phyloP scores from a whole-genome alignment of 1,140 invertebrate species.

The Steinernema feltiae region DNA sequence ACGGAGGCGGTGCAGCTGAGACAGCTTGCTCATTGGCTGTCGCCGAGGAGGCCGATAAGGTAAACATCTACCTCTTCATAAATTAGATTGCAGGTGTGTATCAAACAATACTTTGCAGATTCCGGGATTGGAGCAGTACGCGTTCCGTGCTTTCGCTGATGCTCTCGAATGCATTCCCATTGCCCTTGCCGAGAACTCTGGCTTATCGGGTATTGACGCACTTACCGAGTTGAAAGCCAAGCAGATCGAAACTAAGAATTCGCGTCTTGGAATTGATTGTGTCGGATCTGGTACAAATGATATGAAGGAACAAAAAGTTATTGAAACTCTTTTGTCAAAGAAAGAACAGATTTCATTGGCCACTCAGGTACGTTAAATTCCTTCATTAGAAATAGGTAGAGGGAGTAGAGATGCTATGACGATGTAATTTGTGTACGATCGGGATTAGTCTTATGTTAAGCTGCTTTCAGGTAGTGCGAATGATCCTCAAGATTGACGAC shows the following conservation, averaged over 20 bases:
- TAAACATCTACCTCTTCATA: constrained; percentile 45
- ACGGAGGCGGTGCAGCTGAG: constrained; percentile 93
- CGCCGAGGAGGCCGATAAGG: constrained; percentile 77
- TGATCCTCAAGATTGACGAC: constrained; percentile 99
- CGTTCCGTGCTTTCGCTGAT: constrained; percentile 88
- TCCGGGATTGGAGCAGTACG: constrained; percentile 89
- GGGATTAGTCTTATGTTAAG: not conserved
- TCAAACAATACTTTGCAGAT: constrained; percentile 62
- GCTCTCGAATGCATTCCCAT: constrained; percentile 88
- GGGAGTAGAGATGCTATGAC: too few species aligned
- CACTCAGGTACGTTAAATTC: constrained; percentile 63
- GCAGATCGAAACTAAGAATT: constrained; percentile 78
- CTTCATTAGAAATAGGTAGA: too few species aligned
- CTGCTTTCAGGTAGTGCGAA: constrained; percentile 78
- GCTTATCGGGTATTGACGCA: constrained; percentile 81
- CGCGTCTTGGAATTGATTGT: constrained; percentile 87
- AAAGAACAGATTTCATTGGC: constrained; percentile 93
- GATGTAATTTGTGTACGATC: not conserved
- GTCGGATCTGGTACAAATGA: constrained; percentile 77
- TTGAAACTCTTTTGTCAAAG: constrained; percentile 93
- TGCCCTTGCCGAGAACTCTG: constrained; percentile 92
- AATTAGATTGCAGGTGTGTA: constrained; percentile 14
- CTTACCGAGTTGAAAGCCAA: constrained; percentile 83
- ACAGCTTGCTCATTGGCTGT: constrained; percentile 87
- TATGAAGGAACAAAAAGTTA: constrained; percentile 91